phyloP scores from a whole-genome alignment of 2,888 invertebrate species.

The Tholera decimalis region DNA sequence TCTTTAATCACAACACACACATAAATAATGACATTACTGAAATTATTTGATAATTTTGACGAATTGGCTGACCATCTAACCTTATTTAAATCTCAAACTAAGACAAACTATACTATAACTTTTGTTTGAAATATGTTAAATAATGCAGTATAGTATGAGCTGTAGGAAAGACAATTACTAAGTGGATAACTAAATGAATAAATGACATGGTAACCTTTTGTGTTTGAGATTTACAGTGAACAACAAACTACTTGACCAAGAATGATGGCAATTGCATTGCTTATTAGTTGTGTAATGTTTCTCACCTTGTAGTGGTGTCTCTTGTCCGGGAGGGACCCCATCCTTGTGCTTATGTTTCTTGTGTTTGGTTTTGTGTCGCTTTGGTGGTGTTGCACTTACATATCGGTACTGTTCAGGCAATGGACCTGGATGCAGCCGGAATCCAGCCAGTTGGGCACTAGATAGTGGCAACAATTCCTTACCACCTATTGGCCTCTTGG shows the following conservation, averaged over 20 bases:
- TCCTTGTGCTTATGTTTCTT: slow-evolving; percentile 98
- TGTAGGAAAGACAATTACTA: background rate
- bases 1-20: too few relatives aligned
- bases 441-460: slow-evolving; percentile 97
- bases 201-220: background rate
- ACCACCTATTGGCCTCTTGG: slow-evolving; percentile 98
- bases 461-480: slow-evolving; percentile 96
- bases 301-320: slow-evolving; percentile 93
- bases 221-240: too few relatives aligned
- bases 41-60: too few relatives aligned
- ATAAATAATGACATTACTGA: too few relatives aligned
- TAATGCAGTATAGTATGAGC: background rate
- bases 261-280: too few relatives aligned
- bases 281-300: slow-evolving; percentile 24
- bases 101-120: background rate
- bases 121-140: background rate
- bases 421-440: slow-evolving; percentile 98
- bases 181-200: background rate
- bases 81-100: too few relatives aligned
- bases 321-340: slow-evolving; percentile 95
- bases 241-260: too few relatives aligned
- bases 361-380: slow-evolving; percentile 98
- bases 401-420: slow-evolving; percentile 98
- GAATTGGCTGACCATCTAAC: background rate
- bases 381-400: slow-evolving; percentile 97